A percentile compares a stretch with the other conserved stretches of the same genome.
phyloP scores from a whole-genome alignment of 2,888 invertebrate species.

The Pilophorus perplexus region DNA sequence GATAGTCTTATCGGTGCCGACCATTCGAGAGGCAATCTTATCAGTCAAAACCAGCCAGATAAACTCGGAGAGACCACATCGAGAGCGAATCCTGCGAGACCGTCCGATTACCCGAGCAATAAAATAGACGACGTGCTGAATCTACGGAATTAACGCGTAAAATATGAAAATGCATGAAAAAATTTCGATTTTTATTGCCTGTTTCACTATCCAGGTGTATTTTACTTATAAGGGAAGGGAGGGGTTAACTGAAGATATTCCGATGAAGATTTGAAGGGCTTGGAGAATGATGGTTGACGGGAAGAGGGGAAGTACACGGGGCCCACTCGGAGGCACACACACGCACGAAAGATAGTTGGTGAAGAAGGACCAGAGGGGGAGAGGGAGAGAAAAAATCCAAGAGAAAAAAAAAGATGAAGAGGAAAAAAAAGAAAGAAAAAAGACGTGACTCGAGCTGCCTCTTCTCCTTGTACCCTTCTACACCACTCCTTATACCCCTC shows the following conservation, averaged over 20 bases:
- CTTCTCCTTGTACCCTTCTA: not conserved
- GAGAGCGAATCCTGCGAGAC: no score
- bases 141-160: no score
- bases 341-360: constrained; percentile 11
- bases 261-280: constrained; percentile 16
- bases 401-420: not conserved
- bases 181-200: no score
- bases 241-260: not conserved
- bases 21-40: no score
- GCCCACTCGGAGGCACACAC: constrained; percentile 22
- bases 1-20: no score
- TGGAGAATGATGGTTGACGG: not conserved
- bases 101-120: no score
- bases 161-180: no score
- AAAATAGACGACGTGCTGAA: no score
- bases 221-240: no score
- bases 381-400: not conserved
- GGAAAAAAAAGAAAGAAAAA: constrained; percentile 2
- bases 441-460: constrained; percentile 26
- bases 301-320: not conserved
- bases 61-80: no score
- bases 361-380: not conserved
- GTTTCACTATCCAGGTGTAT: no score
- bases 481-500: not conserved
- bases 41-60: no score